Evolutionary conservation across 1,140 invertebrate genomes (phyloP), one percentile per base, ranked within the genome.

Genomic region (Papilio helenus): DNA sequence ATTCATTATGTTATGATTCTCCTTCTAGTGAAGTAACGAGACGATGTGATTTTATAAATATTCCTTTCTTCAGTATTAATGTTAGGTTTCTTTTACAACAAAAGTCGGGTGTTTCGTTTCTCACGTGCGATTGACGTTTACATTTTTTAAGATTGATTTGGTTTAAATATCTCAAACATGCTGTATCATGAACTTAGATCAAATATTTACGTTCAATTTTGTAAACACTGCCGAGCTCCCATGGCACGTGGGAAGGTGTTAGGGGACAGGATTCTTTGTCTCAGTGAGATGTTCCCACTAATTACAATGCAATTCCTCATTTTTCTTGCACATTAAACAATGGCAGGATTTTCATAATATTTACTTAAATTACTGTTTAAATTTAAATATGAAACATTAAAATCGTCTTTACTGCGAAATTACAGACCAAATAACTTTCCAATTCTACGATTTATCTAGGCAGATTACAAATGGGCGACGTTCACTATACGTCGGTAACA

Each of bases 141-240:
- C 61, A 68, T 68, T 61, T 12, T 61, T 65, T 3, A 65, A 65
- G 23, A 65, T 65, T 65, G 23, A 23, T 58, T 58, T 58, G 20
- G 20, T 23, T 58, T 58, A 58, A 65, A 65, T 23, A 29, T 68
- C 7, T 68, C 12, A 34, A 68, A 68, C 61, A 29, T 14, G 12
- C 3, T 12, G 3, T 16, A 68, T 12, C 1, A 23, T 55, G 51
- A 61, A 65, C 23, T 65, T 68, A 29, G 61, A n/a, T 68, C 10
- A 68, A 68, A 68, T 68, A 29, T 68, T 68, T 68, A 68, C 16
- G 5, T 68, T 29, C 29, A 26, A 29, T 26, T 68, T 34, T 34
- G 61, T 68, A 68, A 68, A 68, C 61, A 68, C 23, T 68, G 26
- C 61, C 26, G 14, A 34, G 61, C 61, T 68, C 61, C 61, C 61